phyloP scores from a whole-genome alignment of 2,888 invertebrate species.

The Tribolium freemani region DNA sequence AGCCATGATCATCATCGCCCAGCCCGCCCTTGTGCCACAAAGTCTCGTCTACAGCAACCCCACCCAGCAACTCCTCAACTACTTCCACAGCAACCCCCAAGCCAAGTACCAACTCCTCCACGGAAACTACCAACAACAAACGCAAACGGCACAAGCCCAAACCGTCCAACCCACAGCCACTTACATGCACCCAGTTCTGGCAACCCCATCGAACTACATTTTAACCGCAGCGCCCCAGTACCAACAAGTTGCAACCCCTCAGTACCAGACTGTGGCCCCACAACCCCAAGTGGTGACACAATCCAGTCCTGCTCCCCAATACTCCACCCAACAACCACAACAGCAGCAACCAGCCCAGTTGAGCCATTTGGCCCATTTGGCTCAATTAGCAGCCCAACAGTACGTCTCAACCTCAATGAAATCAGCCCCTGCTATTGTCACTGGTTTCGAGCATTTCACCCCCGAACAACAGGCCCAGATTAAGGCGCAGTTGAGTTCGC shows the following conservation, averaged over 20 bases:
- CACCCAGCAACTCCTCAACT: conserved; percentile 62
- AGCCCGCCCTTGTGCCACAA: conserved; percentile 61
- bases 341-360: conserved; percentile 45
- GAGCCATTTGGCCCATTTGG: conserved; percentile 55
- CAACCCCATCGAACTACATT: conserved; percentile 31
- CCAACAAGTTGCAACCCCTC: conserved; percentile 7
- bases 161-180: conserved; percentile 20
- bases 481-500: conserved; percentile 62
- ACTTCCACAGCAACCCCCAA: conserved; percentile 62
- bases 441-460: conserved; percentile 66
- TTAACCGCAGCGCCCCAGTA: conserved; percentile 14
- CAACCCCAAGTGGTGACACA: conserved; percentile 16
- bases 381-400: conserved; percentile 59
- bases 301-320: conserved; percentile 14
- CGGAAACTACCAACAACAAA: conserved; percentile 46
- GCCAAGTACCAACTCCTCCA: conserved; percentile 52
- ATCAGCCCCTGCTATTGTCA: conserved; percentile 63
- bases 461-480: conserved; percentile 66
- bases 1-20: conserved; percentile 65
- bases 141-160: conserved; percentile 5
- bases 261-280: conserved; percentile 1
- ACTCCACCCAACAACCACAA: conserved; percentile 16
- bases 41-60: conserved; percentile 55
- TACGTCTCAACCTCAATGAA: conserved; percentile 46
- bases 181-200: conserved; percentile 30